Evolutionary conservation across 2,888 invertebrate genomes (phyloP), one percentile per base, ranked within the genome.

Genomic region (Drosophila meridiana): DNA sequence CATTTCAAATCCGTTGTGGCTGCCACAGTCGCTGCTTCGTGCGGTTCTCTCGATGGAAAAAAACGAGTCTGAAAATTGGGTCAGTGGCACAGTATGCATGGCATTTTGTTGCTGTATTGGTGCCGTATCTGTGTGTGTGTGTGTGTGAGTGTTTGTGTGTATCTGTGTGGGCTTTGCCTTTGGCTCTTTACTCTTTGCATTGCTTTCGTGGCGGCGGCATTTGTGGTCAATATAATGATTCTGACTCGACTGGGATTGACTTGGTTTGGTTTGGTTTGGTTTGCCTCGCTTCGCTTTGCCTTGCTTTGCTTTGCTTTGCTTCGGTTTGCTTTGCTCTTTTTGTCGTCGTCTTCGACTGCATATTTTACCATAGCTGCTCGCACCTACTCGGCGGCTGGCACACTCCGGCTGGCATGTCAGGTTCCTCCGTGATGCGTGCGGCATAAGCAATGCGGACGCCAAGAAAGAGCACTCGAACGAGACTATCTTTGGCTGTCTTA

Each of bases 161-260:
- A 43, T 71, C 52, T 68, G 65, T 74, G 67, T 79, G 66, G 76
- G 80, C 72, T 75, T 78, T 78, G 75, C 69, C 60, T 75, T 64
- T 68, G 65, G 77, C 73, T 87, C 78, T 82, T 81, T 64, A 69
- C 80, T 82, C 69, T 71, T 78, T 69, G 69, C 76, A 77, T 80
- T 82, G 85, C 87, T 87, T 87, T 87, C 87, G 80, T 91, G 82
- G 79, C 76, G 78, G 78, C 81, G 73, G 79, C 75, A 80, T 80
- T 87, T 84, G 91, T 91, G 91, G 91, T 90, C 89, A 91, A 82
- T 82, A 86, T 89, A 90, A 87, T 90, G 84, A 89, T 90, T 89
- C 88, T 84, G 82, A 76, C 78, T 78, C 65, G 87, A 55, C 45
- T 62, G 45, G 63, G 57, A 65, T 72, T 64, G 71, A 63, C 82